These are phyloP conservation scores for Pocillopora grandis DNA, from an alignment of 92 coral and sea anemone genomes.

Conservation along the genomic window DNA sequence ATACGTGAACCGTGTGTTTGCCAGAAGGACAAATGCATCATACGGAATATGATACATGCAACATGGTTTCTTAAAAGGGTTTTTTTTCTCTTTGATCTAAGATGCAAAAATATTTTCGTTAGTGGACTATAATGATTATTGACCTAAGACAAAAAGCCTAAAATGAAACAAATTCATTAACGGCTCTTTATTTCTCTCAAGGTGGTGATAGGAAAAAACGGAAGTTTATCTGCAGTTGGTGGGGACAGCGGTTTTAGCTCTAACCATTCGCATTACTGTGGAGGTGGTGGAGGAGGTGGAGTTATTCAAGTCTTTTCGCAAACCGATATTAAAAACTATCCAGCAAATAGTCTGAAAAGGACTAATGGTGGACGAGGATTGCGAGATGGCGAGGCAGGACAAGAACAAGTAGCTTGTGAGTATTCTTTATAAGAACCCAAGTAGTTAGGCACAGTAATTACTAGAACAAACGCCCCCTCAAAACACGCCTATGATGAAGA, in stretches of 20 bases:
- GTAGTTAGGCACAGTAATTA: neutral
- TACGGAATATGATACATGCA: neutral
- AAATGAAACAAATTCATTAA: neutral
- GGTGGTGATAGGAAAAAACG: constrained; percentile 33
- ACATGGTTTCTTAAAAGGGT: no score
- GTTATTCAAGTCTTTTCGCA: constrained; percentile 66
- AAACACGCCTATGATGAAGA: no score
- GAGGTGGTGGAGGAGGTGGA: constrained; percentile 81
- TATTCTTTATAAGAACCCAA: neutral
- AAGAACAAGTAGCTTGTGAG: constrained; percentile 55
- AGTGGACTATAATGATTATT: no score
- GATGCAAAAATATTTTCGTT: neutral
- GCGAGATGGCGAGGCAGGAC: constrained; percentile 49
- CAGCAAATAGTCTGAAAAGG: neutral
- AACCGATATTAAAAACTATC: constrained; percentile 12
- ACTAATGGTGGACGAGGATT: constrained; percentile 57
- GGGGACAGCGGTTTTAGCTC: constrained; percentile 63
- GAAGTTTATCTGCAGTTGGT: constrained; percentile 47
- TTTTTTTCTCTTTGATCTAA: neutral
- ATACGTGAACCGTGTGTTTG: no score
- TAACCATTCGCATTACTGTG: constrained; percentile 41
- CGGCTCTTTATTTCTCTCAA: neutral
- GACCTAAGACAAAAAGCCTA: neutral
- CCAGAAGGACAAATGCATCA: neutral
- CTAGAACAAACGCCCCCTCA: no score